Base-by-base conservation (phyloP, 2,113 vertebrate genomes). In the Delphinus delphis region DNA sequence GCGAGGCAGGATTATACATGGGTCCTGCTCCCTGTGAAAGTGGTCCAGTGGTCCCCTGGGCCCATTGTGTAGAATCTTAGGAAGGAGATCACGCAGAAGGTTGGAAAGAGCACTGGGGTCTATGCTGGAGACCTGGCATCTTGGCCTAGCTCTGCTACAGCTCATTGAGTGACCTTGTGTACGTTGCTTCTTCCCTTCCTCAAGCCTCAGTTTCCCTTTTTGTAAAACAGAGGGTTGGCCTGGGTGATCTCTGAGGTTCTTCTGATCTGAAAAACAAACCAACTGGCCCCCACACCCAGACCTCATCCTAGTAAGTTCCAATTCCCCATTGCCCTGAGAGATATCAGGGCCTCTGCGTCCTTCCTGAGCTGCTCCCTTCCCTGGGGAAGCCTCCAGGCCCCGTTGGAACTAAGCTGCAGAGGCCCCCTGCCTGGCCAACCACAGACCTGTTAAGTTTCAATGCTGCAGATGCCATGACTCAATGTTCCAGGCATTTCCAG, bases 151-250 rank as follows among this genome's bases (percentile, higher is more conserved):
- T 80, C 8, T 38, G 28, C 28, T 79, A 5, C 11, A n/a, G 41
- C 47, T 82, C 65, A 31, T 15, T 28, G 28, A 70, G 50, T 86
- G 79, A 71, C 83, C 70, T 77, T 44, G 50, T 65, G 9, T 77
- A 65, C 71, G 12, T 70, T 73, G 28, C 88, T 88, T 60, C 58
- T 44, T 60, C 31, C n/a, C 92, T 85, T 44, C 36, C 23, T 83
- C 20, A 31, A 83, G 9, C 47, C 70, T 95, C 73, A 67, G 26
- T 89, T 96, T 96, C 58, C 70, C 26, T 89, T 88, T 93, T 41
- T 93, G 15, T 93, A 79, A 90, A 93, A 81, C 68, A 77, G 41
- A 80, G 47, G 1, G 4, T 67, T 85, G 70, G 65, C 62, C 13
- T 90, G 44, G 33, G 63, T 60, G 28, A 58, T 90, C 41, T 83